phyloP scores from a whole-genome alignment of 2,888 invertebrate genomes.

The Melikaiella ostensackeni region DNA sequence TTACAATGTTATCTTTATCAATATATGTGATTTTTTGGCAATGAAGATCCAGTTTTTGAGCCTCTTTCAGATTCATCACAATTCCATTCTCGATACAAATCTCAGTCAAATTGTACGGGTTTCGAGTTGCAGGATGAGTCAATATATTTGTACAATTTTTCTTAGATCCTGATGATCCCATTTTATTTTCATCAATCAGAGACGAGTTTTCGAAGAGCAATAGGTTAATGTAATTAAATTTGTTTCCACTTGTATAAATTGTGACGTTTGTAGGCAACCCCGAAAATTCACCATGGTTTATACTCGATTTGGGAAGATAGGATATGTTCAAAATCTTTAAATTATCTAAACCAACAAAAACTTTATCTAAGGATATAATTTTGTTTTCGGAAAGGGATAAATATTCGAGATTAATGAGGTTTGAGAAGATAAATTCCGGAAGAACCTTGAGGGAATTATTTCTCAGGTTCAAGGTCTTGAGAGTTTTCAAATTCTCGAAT shows the following conservation, averaged over 20 bases:
- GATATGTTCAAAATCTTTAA: slow-evolving; percentile 61
- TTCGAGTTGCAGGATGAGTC: neutral
- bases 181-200: slow-evolving; percentile 48
- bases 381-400: slow-evolving; percentile 59
- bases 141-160: slow-evolving; percentile 40
- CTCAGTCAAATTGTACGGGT: slow-evolving; percentile 30
- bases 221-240: slow-evolving; percentile 59
- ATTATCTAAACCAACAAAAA: slow-evolving; percentile 60
- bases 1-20: slow-evolving; percentile 39
- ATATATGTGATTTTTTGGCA: slow-evolving; percentile 51
- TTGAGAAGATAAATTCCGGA: slow-evolving; percentile 60
- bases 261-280: slow-evolving; percentile 55
- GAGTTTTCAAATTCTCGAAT: slow-evolving; percentile 51
- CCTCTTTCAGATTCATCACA: slow-evolving; percentile 52
- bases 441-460: slow-evolving; percentile 58
- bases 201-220: slow-evolving; percentile 59
- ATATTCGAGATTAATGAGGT: slow-evolving; percentile 56
- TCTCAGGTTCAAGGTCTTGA: slow-evolving; percentile 57
- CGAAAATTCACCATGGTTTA: slow-evolving; percentile 59
- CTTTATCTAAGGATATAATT: slow-evolving; percentile 51
- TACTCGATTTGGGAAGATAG: slow-evolving; percentile 55
- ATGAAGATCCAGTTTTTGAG: slow-evolving; percentile 49
- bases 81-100: slow-evolving; percentile 55
- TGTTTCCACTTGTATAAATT: slow-evolving; percentile 57
- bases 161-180: slow-evolving; percentile 45